phyloP scores from a whole-genome alignment of 2,113 vertebrate species.

The Glaucidium brasilianum region DNA sequence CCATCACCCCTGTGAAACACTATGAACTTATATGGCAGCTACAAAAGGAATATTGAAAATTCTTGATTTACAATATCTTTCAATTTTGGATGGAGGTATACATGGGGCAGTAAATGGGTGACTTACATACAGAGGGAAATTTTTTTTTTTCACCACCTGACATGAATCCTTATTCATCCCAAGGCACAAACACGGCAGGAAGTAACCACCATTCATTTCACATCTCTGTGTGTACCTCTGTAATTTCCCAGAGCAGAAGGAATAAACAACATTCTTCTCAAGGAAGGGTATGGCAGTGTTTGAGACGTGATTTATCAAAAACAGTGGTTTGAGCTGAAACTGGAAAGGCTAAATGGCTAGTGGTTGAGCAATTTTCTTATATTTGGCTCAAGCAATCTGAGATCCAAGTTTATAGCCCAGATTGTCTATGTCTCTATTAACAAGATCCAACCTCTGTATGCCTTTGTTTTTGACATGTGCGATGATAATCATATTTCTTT shows the following conservation, averaged over 20 bases:
- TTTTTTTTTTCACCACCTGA: slow-evolving; percentile 44
- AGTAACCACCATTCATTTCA: slow-evolving; percentile 25
- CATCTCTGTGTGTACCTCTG: slow-evolving; percentile 19
- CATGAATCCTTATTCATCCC: slow-evolving; percentile 44
- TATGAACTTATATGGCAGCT: not conserved
- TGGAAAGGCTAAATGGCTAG: not conserved
- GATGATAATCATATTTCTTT: not conserved
- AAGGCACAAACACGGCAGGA: not conserved
- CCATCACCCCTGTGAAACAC: not conserved
- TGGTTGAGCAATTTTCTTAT: not conserved
- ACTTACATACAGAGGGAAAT: slow-evolving; percentile 29
- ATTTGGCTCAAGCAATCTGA: not conserved
- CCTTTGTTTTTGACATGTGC: not conserved
- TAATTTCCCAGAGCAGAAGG: not conserved
- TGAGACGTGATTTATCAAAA: not conserved
- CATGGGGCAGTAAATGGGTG: not conserved
- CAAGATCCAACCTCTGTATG: not conserved
- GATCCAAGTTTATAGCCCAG: not conserved
- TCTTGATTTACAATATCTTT: slow-evolving; percentile 7
- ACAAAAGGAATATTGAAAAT: slow-evolving; percentile 2
- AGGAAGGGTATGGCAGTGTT: not conserved
- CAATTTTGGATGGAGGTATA: not conserved
- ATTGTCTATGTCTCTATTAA: not conserved
- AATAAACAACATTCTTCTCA: not conserved
- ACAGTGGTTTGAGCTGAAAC: not conserved